Evolutionary conservation across 2,888 invertebrate genomes (phyloP), one percentile per base, ranked within the genome.

Genomic region (Nomada goodeniana): DNA sequence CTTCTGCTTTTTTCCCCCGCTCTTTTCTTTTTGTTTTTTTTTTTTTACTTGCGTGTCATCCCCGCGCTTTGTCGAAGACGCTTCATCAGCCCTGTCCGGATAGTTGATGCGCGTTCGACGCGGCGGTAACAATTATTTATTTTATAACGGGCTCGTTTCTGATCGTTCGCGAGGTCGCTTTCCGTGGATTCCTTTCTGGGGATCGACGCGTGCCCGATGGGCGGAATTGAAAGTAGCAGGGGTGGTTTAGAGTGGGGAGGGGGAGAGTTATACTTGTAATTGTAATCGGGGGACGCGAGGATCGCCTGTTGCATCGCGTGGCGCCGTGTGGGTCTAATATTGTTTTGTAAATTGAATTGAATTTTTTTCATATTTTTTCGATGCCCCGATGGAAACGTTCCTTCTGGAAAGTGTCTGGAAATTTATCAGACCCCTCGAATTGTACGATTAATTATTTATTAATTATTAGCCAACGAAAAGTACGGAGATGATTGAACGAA

Each of bases 291-390:
- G 90, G 89, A 87, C 81, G 87, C 86, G 78, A 83, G 86, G 59
- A 80, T 82, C 76, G 91, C 91, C 92, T 90, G 91, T 90, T 90
- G 91, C 92, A 83, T 85, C 88, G 53, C 53, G 76, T 36, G 36
- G 76, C 86, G 86, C 88, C n/a, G n/a, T 36, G 20, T 1, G 18
- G 11, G 5, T 36, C 7, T 36, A 36, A 36, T 36, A 36, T 36
- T 36, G 36, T 36, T 36, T 36, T 36, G 36, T 7, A 36, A 36
- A 7, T 36, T 36, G 29, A 29, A 29, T 29, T 29, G 36, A 36
- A 36, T 36, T 36, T 0, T 5, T 36, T 36, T 36, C 36, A 36
- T 7, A 29, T 3, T 3, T 29, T 29, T 29, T 3, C 2, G 5
- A 29, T 29, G 29, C 29, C 29, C 4, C 29, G 29, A 29, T 29